These are phyloP conservation scores for Abrostola triplasia DNA, from an alignment of 2,888 invertebrate species.

Conservation along the genomic window DNA sequence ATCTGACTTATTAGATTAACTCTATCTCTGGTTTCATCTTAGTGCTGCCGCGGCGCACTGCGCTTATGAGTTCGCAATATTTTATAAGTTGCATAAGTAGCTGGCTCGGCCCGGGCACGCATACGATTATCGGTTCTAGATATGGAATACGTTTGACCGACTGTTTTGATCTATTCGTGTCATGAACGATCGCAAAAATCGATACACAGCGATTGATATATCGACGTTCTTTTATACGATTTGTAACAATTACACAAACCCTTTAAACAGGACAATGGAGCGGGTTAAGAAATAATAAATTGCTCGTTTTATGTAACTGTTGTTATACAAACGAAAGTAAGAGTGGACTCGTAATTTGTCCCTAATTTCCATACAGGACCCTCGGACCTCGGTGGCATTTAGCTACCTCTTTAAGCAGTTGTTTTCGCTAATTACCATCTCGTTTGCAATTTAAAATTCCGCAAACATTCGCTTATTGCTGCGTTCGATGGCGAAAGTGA, in stretches of 20 bases:
- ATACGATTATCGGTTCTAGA: constrained; percentile 78
- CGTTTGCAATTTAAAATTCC: constrained; percentile 86
- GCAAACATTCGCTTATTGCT: constrained; percentile 64
- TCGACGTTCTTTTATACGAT: constrained; percentile 55
- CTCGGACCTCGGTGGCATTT: constrained; percentile 72
- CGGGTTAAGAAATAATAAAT: constrained; percentile 79
- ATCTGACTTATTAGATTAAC: constrained; percentile 88
- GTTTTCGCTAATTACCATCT: constrained; percentile 87
- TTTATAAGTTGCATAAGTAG: constrained; percentile 82
- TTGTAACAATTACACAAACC: constrained; percentile 67
- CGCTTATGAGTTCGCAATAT: constrained; percentile 84
- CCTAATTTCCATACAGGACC: constrained; percentile 85
- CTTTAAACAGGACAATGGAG: constrained; percentile 71
- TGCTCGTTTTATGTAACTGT: constrained; percentile 78
- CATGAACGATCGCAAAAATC: constrained; percentile 67
- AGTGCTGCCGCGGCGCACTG: constrained; percentile 67
- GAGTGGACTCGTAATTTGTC: constrained; percentile 84
- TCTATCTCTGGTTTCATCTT: constrained; percentile 84
- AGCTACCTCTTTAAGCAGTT: constrained; percentile 78
- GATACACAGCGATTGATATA: constrained; percentile 50
- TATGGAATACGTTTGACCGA: constrained; percentile 71
- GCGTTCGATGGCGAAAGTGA: constrained; percentile 77
- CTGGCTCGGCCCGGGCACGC: constrained; percentile 66
- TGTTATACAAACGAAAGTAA: constrained; percentile 82
- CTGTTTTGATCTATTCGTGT: constrained; percentile 74